Base-by-base conservation (phyloP, 2,113 vertebrate genomes). In the Elaphurus davidianus region DNA sequence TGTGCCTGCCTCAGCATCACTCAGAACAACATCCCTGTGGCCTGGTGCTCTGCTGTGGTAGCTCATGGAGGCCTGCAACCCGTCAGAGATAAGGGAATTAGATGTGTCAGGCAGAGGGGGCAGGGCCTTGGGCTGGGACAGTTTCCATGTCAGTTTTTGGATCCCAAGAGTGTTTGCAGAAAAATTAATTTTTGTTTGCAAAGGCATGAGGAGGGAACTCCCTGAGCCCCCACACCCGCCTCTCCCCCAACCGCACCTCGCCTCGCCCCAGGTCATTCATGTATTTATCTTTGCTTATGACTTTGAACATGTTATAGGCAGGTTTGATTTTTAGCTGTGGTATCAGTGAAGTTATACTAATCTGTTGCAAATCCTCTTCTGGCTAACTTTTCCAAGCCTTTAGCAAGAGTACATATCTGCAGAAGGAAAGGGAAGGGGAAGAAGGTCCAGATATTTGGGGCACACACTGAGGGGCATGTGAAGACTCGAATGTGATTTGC, bases 251-350 rank as follows among this genome's bases (percentile, higher is more conserved):
- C n/a, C 19, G 23, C 67, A 23, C 14, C 2, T 76, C 1, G 2
- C 43, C 17, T 40, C 1, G n/a, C 45, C 15, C 30, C 28, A 81
- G 10, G 8, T 25, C 14, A 52, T 89, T 54, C 52, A 89, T 30
- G 9, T 43, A 76, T 79, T 96, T 95, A 54, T 94, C n/a, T 82
- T 79, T 95, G 36, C 47, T 93, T 89, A 89, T 90, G 30, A 91
- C 50, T 95, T 96, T 78, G 50, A 67, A 85, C 95, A 57, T 6
- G 4, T 55, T 60, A 57, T 17, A 95, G 54, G 45, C 16, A 8
- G 36, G 2, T 64, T 90, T 64, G 1, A 30, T 82, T 79, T 94
- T 88, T 57, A 91, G 60, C 27, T 84, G 3, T 83, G 88, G 50
- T 93, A 40, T 45, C 45, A 90, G 43, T 88, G 91, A 87, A 92